Base-by-base conservation (phyloP, 1,140 invertebrate genomes). In the Oreohelix idahoensis region DNA sequence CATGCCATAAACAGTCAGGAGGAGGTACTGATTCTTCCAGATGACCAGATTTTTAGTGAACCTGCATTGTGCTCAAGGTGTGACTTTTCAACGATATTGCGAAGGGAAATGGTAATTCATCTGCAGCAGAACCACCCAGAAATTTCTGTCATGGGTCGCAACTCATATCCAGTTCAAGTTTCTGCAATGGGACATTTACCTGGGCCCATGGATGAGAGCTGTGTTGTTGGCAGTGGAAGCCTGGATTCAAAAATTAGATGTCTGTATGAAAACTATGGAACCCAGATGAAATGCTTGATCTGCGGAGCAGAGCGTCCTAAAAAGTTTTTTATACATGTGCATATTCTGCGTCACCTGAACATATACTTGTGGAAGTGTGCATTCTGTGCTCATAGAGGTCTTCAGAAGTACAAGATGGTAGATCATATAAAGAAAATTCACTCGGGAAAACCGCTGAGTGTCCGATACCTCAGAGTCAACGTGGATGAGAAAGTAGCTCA, bases 311-410 rank as follows among this genome's bases (percentile, higher is more conserved):
- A 85, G 58, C 58, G 84, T 11, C 84, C 86, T 13, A 87, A 87
- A 51, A 87, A 85, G 69, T 87, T 84, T 49, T 85, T 85, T 73
- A 87, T 87, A 66, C 86, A 87, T 73, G 84, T 87, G 13, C 86
- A 87, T 71, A 79, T 87, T 73, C 76, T 87, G 38, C 73, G 86
- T 26, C 86, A 87, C 82, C 73, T 87, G 29, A 85, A 87, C 69
- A 84, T 87, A 45, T 84, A 79, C 39, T 73, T 87, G 53, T 85
- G 84, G 84, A 85, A 85, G 26, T 87, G 86, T 75, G 49, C 79
- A 29, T 87, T 81, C 83, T 87, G 86, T 79, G 71, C 79, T 15
- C 83, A 87, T 73, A 63, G 76, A 45, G 86, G 86, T 15, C 83
- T 87, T 2, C 82, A 87, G 70, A 85, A 85, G 53, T 85, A 87